phyloP scores from a whole-genome alignment of 2,113 vertebrate species.

The Corythornis madagascariensis region DNA sequence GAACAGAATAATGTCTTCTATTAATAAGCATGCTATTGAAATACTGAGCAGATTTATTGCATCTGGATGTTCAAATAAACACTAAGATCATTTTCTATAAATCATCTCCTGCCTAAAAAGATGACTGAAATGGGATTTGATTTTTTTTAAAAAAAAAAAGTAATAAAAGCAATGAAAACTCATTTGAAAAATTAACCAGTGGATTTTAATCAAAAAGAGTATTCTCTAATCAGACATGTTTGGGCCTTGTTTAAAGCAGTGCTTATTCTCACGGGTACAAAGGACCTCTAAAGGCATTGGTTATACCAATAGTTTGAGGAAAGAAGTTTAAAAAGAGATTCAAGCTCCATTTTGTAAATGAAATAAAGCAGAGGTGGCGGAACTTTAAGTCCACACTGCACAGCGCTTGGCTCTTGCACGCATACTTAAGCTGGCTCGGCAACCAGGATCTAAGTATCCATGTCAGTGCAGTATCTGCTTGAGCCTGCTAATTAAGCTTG shows the following conservation, averaged over 20 bases:
- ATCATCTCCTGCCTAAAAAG: constrained; percentile 68
- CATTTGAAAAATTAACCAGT: constrained; percentile 72
- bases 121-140: constrained; percentile 67
- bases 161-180: constrained; percentile 70
- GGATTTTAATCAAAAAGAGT: constrained; percentile 53
- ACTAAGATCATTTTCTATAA: constrained; percentile 72
- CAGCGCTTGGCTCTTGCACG: background rate
- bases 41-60: constrained; percentile 75
- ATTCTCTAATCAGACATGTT: background rate
- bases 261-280: background rate
- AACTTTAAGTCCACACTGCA: constrained; percentile 34
- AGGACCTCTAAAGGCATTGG: background rate
- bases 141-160: background rate
- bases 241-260: background rate
- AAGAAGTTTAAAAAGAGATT: constrained; percentile 32
- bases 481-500: constrained; percentile 69
- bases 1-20: constrained; percentile 78
- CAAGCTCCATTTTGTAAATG: constrained; percentile 54
- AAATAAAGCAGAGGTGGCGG: constrained; percentile 54
- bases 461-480: constrained; percentile 58
- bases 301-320: background rate
- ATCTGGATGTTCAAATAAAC: constrained; percentile 77
- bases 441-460: constrained; percentile 65
- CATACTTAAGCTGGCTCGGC: constrained; percentile 56
- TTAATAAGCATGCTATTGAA: constrained; percentile 78